phyloP scores from a whole-genome alignment of 2,797 vertebrate species.

The Myiothlypis coronata region DNA sequence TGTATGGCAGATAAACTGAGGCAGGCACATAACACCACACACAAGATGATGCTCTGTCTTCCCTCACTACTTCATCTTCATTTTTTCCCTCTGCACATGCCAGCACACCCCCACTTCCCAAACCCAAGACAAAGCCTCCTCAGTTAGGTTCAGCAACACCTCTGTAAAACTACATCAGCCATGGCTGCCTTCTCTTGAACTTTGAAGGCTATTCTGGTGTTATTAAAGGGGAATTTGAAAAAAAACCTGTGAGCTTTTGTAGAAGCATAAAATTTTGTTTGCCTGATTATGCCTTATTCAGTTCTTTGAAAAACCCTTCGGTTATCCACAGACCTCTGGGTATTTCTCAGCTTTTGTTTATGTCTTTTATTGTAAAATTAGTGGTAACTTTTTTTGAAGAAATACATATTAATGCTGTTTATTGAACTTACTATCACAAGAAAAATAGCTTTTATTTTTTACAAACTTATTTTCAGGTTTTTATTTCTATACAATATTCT shows the following conservation, averaged over 20 bases:
- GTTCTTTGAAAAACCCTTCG: neutral
- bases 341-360: neutral
- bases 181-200: neutral
- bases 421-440: neutral
- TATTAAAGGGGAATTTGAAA: neutral
- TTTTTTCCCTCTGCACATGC: neutral
- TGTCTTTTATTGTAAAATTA: neutral
- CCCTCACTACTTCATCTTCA: neutral
- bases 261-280: neutral
- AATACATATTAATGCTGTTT: neutral
- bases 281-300: neutral
- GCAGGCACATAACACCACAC: rapidly evolving
- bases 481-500: neutral
- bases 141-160: neutral
- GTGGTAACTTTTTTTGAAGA: neutral
- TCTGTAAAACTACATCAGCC: neutral
- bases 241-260: neutral
- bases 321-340: neutral
- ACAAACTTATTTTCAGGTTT: neutral
- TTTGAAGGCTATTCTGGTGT: neutral
- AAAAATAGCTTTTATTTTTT: neutral
- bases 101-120: neutral
- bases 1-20: neutral
- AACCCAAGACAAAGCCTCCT: neutral
- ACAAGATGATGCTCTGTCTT: neutral